phyloP scores from a whole-genome alignment of 2,888 invertebrate genomes.

The Cheilosia impressa region DNA sequence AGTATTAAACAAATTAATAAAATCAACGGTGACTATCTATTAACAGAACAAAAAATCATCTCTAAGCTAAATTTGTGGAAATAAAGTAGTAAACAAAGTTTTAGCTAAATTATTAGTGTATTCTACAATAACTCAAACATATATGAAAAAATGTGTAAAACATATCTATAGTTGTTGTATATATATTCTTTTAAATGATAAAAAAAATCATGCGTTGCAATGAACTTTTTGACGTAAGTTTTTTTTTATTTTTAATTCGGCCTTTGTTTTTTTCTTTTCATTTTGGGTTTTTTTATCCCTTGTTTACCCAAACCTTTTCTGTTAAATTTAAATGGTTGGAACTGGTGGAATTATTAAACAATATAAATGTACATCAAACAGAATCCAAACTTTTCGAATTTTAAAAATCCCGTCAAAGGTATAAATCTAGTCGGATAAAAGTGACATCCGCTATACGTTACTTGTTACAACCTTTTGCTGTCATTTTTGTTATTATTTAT shows the following conservation, averaged over 20 bases:
- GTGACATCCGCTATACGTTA: background rate
- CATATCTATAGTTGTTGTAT: constrained; percentile 1
- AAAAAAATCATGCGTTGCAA: constrained; percentile 67
- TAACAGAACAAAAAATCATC: constrained; percentile 20
- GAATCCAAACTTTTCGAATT: no score
- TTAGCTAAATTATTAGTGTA: constrained; percentile 37
- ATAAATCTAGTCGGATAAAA: background rate
- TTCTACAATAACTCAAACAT: constrained; percentile 46
- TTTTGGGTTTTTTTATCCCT: background rate
- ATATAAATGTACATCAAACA: no score
- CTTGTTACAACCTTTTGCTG: background rate
- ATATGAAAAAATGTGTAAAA: constrained; percentile 18
- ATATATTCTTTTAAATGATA: constrained; percentile 26
- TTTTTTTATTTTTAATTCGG: background rate
- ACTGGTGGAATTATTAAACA: no score
- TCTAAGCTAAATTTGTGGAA: constrained; percentile 41
- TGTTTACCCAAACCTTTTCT: no score
- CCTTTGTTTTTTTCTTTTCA: background rate
- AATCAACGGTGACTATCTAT: background rate
- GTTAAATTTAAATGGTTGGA: no score
- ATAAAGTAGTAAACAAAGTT: constrained; percentile 21
- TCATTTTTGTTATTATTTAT: no score
- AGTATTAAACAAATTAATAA: background rate
- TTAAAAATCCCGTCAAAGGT: no score
- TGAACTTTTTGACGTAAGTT: constrained; percentile 49